These are phyloP conservation scores for Drosophila nikananu DNA, from an alignment of 1,140 invertebrate species.

Conservation along the genomic window DNA sequence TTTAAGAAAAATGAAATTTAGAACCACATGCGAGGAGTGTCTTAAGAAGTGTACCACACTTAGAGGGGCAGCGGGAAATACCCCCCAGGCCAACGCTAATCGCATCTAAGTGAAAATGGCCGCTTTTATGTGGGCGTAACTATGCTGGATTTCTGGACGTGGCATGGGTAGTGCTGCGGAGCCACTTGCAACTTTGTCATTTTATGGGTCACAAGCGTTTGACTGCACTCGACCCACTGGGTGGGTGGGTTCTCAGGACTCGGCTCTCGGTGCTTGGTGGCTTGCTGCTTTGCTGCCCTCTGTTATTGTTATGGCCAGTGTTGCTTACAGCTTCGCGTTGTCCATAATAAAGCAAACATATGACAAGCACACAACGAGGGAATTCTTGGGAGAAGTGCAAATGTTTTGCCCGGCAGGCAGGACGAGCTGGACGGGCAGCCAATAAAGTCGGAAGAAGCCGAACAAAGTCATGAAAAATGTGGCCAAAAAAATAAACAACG, in stretches of 20 bases:
- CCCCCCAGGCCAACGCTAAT: slow-evolving; percentile 16
- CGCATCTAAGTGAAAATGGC: slow-evolving; percentile 48
- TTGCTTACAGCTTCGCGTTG: slow-evolving; percentile 66
- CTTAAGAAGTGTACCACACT: slow-evolving; percentile 20
- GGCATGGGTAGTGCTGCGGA: slow-evolving; percentile 16
- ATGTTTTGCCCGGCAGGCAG: slow-evolving; percentile 58
- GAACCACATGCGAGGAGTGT: neutral
- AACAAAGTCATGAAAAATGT: slow-evolving; percentile 82
- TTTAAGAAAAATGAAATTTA: neutral
- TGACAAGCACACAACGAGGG: slow-evolving; percentile 50
- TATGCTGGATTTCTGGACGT: slow-evolving; percentile 37
- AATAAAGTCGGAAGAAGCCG: slow-evolving; percentile 72
- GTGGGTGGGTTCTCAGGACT: neutral
- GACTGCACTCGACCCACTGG: slow-evolving; percentile 48
- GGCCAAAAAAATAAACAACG: slow-evolving; percentile 64
- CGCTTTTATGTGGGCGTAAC: slow-evolving; percentile 45
- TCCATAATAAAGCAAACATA: slow-evolving; percentile 81
- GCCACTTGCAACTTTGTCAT: slow-evolving; percentile 68
- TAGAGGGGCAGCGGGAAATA: neutral
- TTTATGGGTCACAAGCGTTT: slow-evolving; percentile 78
- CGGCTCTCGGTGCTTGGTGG: neutral
- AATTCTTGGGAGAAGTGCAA: slow-evolving; percentile 45
- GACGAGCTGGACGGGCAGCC: slow-evolving; percentile 51
- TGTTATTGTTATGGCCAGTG: slow-evolving; percentile 77
- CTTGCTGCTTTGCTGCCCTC: slow-evolving; percentile 49